Percentiles rank a stretch among this genome's conserved stretches.
Conservation (phyloP, 2,797 vertebrate genomes). For the Mormyrops boulengeri region DNA sequence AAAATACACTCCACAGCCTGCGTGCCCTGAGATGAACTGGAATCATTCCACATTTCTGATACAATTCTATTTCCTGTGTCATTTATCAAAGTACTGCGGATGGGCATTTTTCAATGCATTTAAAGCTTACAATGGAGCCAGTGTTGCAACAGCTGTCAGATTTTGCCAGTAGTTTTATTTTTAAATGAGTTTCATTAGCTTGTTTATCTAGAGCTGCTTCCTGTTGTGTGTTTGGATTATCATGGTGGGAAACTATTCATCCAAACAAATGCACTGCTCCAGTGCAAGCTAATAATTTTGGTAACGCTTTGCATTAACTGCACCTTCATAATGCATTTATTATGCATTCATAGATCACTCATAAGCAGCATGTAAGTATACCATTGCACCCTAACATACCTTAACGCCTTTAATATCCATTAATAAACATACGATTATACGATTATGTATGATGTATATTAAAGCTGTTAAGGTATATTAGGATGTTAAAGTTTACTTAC, state of each 20-base stretch:
- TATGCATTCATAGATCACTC: not conserved
- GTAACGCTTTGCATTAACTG: not conserved
- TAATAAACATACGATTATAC: not conserved
- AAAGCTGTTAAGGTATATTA: not conserved
- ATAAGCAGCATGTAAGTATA: not conserved
- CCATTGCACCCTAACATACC: not conserved
- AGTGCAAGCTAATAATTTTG: not conserved
- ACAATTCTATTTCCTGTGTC: not conserved
- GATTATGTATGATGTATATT: not conserved
- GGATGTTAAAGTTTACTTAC: not conserved
- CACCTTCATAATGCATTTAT: not conserved
- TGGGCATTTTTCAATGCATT: not conserved
- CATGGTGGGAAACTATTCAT: not conserved
- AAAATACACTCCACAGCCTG: not conserved
- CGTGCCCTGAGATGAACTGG: not conserved
- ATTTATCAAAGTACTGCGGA: not conserved
- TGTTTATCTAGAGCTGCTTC: not conserved
- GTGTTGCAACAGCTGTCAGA: not conserved
- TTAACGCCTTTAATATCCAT: not conserved
- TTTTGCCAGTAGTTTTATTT: not conserved
- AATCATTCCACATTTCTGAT: not conserved
- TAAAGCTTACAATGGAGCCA: not conserved
- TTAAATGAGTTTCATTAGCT: not conserved
- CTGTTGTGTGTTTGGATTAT: conserved; percentile 14
- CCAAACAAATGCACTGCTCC: conserved; percentile 5